Conservation (phyloP, 2,113 vertebrate species). For the Antechinus flavipes region DNA sequence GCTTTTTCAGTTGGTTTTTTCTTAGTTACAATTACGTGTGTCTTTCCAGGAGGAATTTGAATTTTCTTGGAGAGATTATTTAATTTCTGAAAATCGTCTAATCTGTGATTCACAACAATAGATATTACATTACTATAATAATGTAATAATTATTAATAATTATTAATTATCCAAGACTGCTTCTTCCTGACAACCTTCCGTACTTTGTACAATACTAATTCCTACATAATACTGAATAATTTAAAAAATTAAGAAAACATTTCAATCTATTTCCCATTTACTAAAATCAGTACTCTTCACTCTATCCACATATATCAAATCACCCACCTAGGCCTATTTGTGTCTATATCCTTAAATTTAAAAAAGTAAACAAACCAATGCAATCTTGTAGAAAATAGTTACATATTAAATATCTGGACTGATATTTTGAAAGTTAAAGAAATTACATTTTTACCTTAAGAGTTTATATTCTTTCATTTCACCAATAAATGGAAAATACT, state of each 20-base stretch:
- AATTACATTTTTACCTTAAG: slow-evolving; percentile 31
- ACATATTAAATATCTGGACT: slow-evolving; percentile 10
- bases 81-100: slow-evolving; percentile 74
- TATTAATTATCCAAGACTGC: background rate
- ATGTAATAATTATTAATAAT: too few relatives aligned
- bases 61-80: slow-evolving; percentile 68
- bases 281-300: background rate
- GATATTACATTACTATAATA: slow-evolving; percentile 49
- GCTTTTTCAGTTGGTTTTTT: slow-evolving; percentile 41
- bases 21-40: slow-evolving; percentile 21
- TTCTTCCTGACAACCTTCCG: slow-evolving; percentile 4
- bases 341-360: slow-evolving; percentile 18
- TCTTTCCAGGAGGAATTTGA: slow-evolving; percentile 63
- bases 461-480: slow-evolving; percentile 19
- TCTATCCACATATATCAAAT: background rate
- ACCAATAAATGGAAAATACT: slow-evolving; percentile 22
- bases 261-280: background rate
- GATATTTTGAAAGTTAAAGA: slow-evolving; percentile 35
- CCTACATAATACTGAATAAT: slow-evolving; percentile 30
- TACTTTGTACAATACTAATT: background rate
- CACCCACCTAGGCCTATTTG: background rate
- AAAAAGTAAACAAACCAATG: background rate
- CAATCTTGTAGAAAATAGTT: background rate
- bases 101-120: slow-evolving; percentile 78
- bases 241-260: background rate